These are phyloP conservation scores for Notamacropus eugenii DNA, from an alignment of 2,797 vertebrate genomes.

Conservation along the genomic window DNA sequence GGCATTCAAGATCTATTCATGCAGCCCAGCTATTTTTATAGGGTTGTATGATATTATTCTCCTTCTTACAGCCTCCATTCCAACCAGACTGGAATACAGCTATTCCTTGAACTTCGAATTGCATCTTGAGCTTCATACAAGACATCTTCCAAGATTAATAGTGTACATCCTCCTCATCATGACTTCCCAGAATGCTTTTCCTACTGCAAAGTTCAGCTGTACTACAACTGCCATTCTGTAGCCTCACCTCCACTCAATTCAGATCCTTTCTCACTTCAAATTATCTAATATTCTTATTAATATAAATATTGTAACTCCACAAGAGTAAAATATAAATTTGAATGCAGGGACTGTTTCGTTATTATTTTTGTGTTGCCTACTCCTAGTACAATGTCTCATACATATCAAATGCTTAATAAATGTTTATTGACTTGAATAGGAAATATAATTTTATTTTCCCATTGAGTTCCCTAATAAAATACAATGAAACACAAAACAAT, in stretches of 20 bases:
- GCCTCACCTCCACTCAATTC: neutral
- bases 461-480: neutral
- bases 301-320: neutral
- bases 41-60: neutral
- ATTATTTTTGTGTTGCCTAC: neutral
- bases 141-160: neutral
- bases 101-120: neutral
- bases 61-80: neutral
- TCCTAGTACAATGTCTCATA: neutral
- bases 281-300: neutral
- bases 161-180: neutral
- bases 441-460: neutral
- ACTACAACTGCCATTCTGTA: neutral
- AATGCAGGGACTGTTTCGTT: neutral
- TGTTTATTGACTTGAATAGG: neutral
- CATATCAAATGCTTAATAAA: neutral
- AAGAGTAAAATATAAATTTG: neutral
- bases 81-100: neutral
- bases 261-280: neutral
- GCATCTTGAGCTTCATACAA: neutral
- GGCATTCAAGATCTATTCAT: neutral
- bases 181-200: neutral
- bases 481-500: constrained; percentile 6
- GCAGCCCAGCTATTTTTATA: neutral
- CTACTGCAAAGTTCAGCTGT: neutral